Evolutionary conservation across 2,797 vertebrate genomes (phyloP), one percentile per base, ranked within the genome.

Genomic region (Dromococcyx pavoninus): DNA sequence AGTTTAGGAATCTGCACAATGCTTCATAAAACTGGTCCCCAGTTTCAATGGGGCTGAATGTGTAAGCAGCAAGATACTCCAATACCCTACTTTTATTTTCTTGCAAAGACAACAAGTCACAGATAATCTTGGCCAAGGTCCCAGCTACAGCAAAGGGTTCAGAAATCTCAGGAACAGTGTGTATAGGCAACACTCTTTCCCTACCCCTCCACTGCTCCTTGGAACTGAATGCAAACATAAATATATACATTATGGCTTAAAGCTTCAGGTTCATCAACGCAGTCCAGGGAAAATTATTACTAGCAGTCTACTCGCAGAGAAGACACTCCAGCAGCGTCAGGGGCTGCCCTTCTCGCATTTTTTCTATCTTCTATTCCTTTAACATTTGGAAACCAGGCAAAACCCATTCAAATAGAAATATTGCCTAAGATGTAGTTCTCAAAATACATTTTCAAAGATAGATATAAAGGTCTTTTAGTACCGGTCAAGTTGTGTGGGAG

Each of bases 401-500:
- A 92, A 33, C n/a, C 73, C 27, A 66, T 70, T 61, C 80, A 48
- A 79, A 77, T 39, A 66, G 37, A 88, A 91, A 80, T 70, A 66
- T 14, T 72, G 25, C 44, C 35, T 74, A 43, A 77, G 90, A 57
- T 18, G 28, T 35, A 60, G 51, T 53, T 92, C 76, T 70, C 46
- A 73, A 93, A 92, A 71, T 67, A 84, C 9, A 67, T 70, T 92
- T 92, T 71, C 84, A 76, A 71, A 73, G 76, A 62, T 4, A 84
- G 53, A 70, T 64, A 90, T 82, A 90, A 95, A 90, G 65, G 75
- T 39, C 73, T 67, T 84, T 67, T 64, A 80, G 25, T 64, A 88
- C 64, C 3, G 10, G 69, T 81, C 76, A 93, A 86, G 89, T 50
- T 92, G 80, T 76, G 94, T 84, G 73, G 93, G 83, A 91, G 41